Conservation (phyloP, 2,888 invertebrate genomes). For the Phortica magna region DNA sequence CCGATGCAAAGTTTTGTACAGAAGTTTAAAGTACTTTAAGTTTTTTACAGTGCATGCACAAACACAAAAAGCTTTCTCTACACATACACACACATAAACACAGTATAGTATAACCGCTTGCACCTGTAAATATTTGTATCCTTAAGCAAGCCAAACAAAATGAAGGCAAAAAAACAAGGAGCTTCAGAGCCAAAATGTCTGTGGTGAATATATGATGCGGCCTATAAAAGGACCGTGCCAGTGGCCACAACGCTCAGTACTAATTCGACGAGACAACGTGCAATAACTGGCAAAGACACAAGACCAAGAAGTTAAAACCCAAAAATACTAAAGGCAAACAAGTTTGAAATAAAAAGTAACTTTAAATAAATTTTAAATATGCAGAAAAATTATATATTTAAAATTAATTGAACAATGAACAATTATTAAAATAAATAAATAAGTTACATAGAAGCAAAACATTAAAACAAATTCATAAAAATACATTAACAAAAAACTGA, state of each 20-base stretch:
- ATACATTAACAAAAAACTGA: no score
- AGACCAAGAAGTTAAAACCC: conserved; percentile 27
- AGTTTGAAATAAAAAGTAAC: background rate
- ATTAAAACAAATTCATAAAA: no score
- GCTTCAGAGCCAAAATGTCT: conserved; percentile 53
- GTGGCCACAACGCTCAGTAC: conserved; percentile 60
- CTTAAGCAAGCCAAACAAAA: conserved; percentile 42
- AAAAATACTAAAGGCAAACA: conserved; percentile 34
- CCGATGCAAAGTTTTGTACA: no score
- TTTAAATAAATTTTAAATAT: conserved; percentile 6
- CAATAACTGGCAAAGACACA: conserved; percentile 50
- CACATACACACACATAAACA: conserved; percentile 23
- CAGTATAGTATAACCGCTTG: conserved; percentile 20
- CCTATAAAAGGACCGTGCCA: conserved; percentile 63
- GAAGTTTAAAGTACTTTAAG: background rate
- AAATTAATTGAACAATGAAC: background rate
- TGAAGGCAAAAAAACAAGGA: background rate
- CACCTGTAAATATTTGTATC: conserved; percentile 67
- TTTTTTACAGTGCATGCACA: conserved; percentile 33
- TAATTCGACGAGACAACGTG: conserved; percentile 63
- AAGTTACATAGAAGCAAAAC: background rate
- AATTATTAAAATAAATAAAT: background rate
- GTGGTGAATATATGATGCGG: conserved; percentile 63
- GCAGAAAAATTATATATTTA: background rate
- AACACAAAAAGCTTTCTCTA: conserved; percentile 24